These are phyloP conservation scores for Dermochelys coriacea DNA, from an alignment of 2,797 vertebrate genomes.

Conservation along the genomic window DNA sequence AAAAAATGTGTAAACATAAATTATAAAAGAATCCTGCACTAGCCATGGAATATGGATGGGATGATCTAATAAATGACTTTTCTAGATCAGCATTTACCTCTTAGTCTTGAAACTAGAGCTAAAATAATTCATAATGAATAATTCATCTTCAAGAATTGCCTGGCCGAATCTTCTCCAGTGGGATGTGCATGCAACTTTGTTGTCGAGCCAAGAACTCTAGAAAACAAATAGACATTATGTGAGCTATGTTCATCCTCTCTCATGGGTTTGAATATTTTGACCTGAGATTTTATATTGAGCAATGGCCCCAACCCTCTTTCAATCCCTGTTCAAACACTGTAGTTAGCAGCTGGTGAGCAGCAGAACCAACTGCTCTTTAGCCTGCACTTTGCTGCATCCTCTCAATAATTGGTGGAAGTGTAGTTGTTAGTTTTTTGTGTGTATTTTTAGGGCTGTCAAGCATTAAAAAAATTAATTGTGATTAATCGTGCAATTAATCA, in stretches of 20 bases:
- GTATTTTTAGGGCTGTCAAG: no score
- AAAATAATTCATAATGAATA: background rate
- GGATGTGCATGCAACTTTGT: background rate
- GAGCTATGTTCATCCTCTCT: background rate
- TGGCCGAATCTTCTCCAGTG: background rate
- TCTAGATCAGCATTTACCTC: no score
- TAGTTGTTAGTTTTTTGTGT: no score
- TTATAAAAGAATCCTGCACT: background rate
- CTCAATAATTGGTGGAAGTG: no score
- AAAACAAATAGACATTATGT: background rate
- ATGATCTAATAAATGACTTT: background rate
- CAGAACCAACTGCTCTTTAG: no score
- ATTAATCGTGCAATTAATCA: no score
- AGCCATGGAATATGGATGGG: background rate
- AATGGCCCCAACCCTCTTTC: no score
- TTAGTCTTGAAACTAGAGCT: background rate
- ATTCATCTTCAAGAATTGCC: background rate
- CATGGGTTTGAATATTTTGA: background rate
- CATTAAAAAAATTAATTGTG: no score
- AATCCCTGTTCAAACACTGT: no score
- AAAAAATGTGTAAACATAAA: background rate
- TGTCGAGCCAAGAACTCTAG: background rate
- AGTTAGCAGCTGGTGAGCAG: no score
- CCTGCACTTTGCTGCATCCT: no score
- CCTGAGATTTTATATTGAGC: background rate